Conservation (phyloP, 2,888 invertebrate genomes). For the Ormyrus rosae region DNA sequence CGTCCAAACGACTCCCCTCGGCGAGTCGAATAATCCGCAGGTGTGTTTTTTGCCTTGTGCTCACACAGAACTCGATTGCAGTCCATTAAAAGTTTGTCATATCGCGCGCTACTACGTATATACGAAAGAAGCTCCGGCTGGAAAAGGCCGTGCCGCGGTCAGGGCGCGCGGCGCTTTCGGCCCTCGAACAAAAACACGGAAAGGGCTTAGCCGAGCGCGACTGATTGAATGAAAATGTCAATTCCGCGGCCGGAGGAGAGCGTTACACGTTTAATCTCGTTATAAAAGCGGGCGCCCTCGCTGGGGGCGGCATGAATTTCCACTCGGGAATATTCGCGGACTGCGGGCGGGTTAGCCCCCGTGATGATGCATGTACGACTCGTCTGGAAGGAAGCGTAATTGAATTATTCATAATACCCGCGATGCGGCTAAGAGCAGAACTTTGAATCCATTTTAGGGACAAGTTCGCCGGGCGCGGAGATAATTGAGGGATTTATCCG, state of each 20-base stretch:
- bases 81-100: constrained; percentile 32
- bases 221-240: constrained; percentile 46
- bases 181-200: constrained; percentile 23
- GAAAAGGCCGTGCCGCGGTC: neutral
- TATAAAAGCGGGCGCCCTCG: neutral
- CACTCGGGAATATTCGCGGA: neutral
- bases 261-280: constrained; percentile 19
- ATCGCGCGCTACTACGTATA: neutral
- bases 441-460: neutral
- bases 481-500: no score
- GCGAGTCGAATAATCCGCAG: neutral
- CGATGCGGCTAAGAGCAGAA: neutral
- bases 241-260: constrained; percentile 7
- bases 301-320: neutral
- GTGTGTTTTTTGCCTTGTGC: neutral
- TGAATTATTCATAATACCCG: constrained; percentile 48
- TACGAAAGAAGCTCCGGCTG: neutral
- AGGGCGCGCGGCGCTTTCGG: neutral
- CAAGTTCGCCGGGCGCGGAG: no score
- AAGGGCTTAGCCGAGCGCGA: constrained; percentile 5
- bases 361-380: constrained; percentile 6
- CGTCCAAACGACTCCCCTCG: neutral
- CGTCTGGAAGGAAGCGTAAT: constrained; percentile 32
- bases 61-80: neutral
- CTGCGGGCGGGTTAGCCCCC: neutral